Conservation (phyloP, 2,113 vertebrate genomes). For the Channa maculata region DNA sequence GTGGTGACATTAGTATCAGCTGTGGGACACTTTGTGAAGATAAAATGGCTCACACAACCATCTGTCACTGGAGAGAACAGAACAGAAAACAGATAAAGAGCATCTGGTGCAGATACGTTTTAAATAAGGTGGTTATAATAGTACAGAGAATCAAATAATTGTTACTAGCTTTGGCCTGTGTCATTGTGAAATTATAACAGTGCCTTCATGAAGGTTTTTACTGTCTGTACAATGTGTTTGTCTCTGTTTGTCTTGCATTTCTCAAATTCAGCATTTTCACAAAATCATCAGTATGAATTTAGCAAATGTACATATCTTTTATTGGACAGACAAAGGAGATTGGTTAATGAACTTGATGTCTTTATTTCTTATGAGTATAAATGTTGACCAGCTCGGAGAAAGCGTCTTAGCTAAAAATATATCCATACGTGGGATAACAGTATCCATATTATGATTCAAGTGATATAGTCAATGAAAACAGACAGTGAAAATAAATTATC, state of each 20-base stretch:
- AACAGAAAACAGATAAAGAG: constrained; percentile 17
- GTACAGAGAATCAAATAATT: constrained; percentile 11
- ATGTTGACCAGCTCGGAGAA: constrained; percentile 77
- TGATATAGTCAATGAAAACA: constrained; percentile 70
- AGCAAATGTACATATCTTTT: constrained; percentile 1
- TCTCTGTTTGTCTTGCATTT: neutral
- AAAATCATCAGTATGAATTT: constrained; percentile 8
- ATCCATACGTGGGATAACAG: constrained; percentile 73
- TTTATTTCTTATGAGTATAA: constrained; percentile 79
- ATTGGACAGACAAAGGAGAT: constrained; percentile 47
- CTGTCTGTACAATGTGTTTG: neutral
- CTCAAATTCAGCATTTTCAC: neutral
- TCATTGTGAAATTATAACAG: neutral
- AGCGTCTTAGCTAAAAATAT: constrained; percentile 80
- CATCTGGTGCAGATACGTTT: constrained; percentile 2
- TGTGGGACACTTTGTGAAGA: constrained; percentile 9
- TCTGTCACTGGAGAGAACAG: constrained; percentile 15
- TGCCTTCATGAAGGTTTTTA: neutral
- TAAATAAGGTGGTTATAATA: neutral
- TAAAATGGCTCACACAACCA: neutral
- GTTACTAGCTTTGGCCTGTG: constrained; percentile 11
- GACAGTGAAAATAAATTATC: constrained; percentile 84
- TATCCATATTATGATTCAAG: constrained; percentile 71
- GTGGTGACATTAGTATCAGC: constrained; percentile 6
- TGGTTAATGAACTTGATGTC: constrained; percentile 57